Evolutionary conservation across 2,113 vertebrate genomes (phyloP), one percentile per base, ranked within the genome.

Genomic region (Struthio camelus): DNA sequence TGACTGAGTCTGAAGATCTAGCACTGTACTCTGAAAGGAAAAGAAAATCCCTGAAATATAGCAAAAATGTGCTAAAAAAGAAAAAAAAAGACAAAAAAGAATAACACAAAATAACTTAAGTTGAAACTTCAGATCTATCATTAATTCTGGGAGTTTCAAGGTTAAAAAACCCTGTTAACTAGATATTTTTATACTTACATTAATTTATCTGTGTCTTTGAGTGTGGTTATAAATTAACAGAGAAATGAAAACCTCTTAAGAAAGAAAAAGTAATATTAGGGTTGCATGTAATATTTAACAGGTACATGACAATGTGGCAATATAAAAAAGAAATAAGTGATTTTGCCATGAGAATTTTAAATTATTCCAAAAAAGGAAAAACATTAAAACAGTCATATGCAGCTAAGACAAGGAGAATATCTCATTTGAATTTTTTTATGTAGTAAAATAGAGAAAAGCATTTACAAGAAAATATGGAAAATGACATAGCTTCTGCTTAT

Each of bases 11-110:
- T 19, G 1, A 71, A 32, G 81, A 16, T 22, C 50, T 30, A 46
- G 24, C 54, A 17, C 40, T 19, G 36, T 3, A 58, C 22, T 32
- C 54, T 0, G 1, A 0, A 1, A 81, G 71, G n/a, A 66, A 81
- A 80, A 89, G 23, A n/a, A 59, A 91, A 84, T 11, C 32, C 32
- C 50, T 38, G 25, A 51, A 88, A 71, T 10, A 8, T 19, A 78
- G 72, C 61, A 85, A 23, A 50, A 46, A n/a, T 3, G 5, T 24
- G 11, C 30, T 66, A 56, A 24, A 2, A 70, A 11, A n/a, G 80
- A 18, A 42, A 51, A 24, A 2, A 70, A 10, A n/a, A 84, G 22
- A 42, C 65, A 62, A 34, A 38, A 76, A 51, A 87, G 25, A 71
- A 10, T 36, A 72, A 70, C n/a, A 83, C 44, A 16, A 91, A 78